phyloP scores from a whole-genome alignment of 53 echinoderm and acorn worm species.

The Mesocentrotus franciscanus region DNA sequence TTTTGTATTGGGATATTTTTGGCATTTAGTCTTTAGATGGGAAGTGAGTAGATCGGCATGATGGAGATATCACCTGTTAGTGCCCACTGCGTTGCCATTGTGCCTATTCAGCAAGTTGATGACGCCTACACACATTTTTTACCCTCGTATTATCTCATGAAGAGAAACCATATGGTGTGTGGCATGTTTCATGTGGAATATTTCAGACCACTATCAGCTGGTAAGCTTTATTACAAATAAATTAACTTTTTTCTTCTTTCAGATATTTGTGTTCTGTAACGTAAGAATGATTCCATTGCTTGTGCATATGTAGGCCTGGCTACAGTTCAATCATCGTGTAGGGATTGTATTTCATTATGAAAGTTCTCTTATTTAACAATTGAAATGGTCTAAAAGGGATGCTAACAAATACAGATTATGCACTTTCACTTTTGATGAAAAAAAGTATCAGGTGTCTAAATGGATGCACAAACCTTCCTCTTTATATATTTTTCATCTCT shows the following conservation, averaged over 20 bases:
- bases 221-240: constrained; percentile 14
- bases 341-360: background rate
- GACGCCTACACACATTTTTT: background rate
- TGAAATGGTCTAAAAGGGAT: background rate
- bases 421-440: background rate
- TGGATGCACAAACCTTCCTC: background rate
- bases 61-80: constrained; percentile 49
- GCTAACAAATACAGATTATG: too few species aligned
- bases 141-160: background rate
- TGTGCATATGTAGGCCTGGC: background rate
- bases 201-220: constrained; percentile 6
- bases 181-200: constrained; percentile 25
- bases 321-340: background rate
- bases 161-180: constrained; percentile 29
- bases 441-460: background rate
- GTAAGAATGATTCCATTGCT: background rate
- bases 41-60: constrained; percentile 39
- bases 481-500: background rate
- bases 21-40: background rate
- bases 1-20: background rate
- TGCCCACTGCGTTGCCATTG: constrained; percentile 12
- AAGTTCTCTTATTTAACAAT: background rate
- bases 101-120: constrained; percentile 59
- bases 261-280: background rate
- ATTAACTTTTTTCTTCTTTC: background rate